phyloP scores from a whole-genome alignment of 2,888 invertebrate species.

The Zaprionus lineosus region DNA sequence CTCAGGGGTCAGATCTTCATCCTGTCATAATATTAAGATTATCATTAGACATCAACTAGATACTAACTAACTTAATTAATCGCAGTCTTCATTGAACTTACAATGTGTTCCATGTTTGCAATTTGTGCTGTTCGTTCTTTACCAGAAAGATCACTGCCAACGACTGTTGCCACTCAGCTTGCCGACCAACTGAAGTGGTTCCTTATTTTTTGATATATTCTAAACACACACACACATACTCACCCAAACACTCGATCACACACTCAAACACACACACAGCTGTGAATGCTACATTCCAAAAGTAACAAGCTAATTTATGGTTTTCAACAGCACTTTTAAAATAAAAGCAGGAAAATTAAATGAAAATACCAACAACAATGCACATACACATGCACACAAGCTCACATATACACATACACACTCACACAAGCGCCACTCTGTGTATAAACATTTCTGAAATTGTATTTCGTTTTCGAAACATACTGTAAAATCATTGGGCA shows the following conservation, averaged over 20 bases:
- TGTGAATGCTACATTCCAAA: constrained; percentile 67
- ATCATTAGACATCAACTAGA: neutral
- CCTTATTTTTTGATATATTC: constrained; percentile 47
- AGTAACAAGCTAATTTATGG: constrained; percentile 77
- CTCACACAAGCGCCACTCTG: too few relatives aligned
- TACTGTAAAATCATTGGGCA: constrained; percentile 73
- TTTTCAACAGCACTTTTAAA: constrained; percentile 69
- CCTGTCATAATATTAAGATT: constrained; percentile 83
- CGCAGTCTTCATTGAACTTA: constrained; percentile 55
- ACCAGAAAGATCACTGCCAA: constrained; percentile 72
- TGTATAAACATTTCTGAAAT: constrained; percentile 14
- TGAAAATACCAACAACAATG: constrained; percentile 20
- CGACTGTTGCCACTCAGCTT: too few relatives aligned
- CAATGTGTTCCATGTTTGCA: constrained; percentile 71
- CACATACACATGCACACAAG: constrained; percentile 14
- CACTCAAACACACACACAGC: constrained; percentile 21
- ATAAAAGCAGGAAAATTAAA: constrained; percentile 58
- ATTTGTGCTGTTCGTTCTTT: constrained; percentile 52
- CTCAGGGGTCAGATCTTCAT: constrained; percentile 95
- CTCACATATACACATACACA: constrained; percentile 7
- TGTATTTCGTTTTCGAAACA: constrained; percentile 59
- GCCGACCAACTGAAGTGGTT: constrained; percentile 57
- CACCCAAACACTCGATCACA: constrained; percentile 16
- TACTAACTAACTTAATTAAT: too few relatives aligned
- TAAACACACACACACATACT: constrained; percentile 28